Evolutionary conservation across 2,888 invertebrate genomes (phyloP).

Genomic region (Tetragonula carbonaria): DNA sequence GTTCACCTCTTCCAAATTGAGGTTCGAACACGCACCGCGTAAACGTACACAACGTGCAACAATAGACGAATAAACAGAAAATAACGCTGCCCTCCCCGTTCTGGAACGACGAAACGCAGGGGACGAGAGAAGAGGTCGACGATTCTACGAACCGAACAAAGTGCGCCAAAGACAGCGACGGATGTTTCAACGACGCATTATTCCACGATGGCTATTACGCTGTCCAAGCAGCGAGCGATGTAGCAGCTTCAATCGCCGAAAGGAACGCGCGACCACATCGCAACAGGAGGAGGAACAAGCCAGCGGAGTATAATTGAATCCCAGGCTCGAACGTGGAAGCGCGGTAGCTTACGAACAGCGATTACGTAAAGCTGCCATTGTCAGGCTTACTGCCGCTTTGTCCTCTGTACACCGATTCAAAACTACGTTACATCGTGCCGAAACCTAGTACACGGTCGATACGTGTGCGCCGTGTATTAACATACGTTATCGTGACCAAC

Average conservation of each 20-base stretch:
- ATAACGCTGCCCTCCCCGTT: neutral
- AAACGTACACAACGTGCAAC: neutral
- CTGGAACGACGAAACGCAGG: neutral
- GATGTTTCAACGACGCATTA: slow-evolving; percentile 47
- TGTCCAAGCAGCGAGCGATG: slow-evolving; percentile 25
- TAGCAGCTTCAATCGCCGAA: slow-evolving; percentile 42
- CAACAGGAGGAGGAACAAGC: slow-evolving; percentile 53
- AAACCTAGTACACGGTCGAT: slow-evolving; percentile 10
- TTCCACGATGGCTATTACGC: slow-evolving; percentile 50
- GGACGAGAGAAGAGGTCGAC: neutral
- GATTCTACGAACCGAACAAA: slow-evolving; percentile 2
- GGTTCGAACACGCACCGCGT: neutral
- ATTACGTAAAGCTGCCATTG: slow-evolving; percentile 74
- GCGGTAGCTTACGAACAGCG: slow-evolving; percentile 73
- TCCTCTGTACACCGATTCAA: slow-evolving; percentile 57
- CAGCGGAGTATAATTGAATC: slow-evolving; percentile 73
- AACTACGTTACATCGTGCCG: slow-evolving; percentile 43
- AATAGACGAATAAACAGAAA: neutral
- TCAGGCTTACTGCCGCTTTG: slow-evolving; percentile 63
- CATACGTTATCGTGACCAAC: slow-evolving; percentile 49
- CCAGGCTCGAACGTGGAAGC: slow-evolving; percentile 65
- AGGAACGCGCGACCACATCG: slow-evolving; percentile 40
- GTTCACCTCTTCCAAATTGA: neutral
- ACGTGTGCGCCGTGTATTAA: slow-evolving; percentile 46
- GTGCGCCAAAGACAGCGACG: slow-evolving; percentile 21